Evolutionary conservation across 1,140 invertebrate species (phyloP).

Genomic region (Chymomyza costata): DNA sequence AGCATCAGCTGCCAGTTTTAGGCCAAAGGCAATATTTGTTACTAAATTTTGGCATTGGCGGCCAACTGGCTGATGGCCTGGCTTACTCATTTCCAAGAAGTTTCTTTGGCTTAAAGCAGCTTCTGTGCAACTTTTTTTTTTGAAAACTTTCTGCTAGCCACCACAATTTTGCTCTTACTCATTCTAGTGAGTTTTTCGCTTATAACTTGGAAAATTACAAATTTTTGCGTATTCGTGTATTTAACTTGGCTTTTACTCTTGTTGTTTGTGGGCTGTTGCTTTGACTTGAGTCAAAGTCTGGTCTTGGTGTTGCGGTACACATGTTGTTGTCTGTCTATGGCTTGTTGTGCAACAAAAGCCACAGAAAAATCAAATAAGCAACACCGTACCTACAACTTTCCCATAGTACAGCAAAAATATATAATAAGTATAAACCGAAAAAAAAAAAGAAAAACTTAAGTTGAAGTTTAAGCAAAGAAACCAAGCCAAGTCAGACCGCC

Average conservation of each 20-base stretch:
- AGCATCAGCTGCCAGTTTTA: too few relatives aligned
- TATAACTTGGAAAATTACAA: conserved; percentile 52
- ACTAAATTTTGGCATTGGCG: too few relatives aligned
- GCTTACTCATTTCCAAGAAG: too few relatives aligned
- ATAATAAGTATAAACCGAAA: too few relatives aligned
- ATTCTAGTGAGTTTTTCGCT: conserved; percentile 44
- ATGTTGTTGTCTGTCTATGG: conserved; percentile 36
- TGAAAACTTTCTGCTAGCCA: conserved; percentile 27
- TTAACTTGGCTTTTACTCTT: conserved; percentile 24
- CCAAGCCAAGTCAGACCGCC: conserved; percentile 28
- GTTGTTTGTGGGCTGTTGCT: conserved; percentile 24
- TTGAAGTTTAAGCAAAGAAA: conserved; percentile 29
- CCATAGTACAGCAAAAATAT: too few relatives aligned
- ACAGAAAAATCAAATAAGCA: conserved; percentile 62
- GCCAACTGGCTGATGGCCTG: too few relatives aligned
- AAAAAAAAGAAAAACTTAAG: conserved; percentile 7
- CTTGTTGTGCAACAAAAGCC: conserved; percentile 53
- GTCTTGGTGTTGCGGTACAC: conserved; percentile 41
- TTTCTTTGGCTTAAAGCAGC: conserved; percentile 13
- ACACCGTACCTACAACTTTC: conserved; percentile 57
- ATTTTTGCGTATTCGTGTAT: conserved; percentile 47
- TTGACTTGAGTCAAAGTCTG: too few relatives aligned
- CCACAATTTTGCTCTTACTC: conserved; percentile 18
- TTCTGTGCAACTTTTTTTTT: conserved; percentile 28
- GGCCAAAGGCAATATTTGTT: too few relatives aligned